These are phyloP conservation scores for Endomychus coccineus DNA, from an alignment of 2,888 invertebrate genomes.

Conservation along the genomic window DNA sequence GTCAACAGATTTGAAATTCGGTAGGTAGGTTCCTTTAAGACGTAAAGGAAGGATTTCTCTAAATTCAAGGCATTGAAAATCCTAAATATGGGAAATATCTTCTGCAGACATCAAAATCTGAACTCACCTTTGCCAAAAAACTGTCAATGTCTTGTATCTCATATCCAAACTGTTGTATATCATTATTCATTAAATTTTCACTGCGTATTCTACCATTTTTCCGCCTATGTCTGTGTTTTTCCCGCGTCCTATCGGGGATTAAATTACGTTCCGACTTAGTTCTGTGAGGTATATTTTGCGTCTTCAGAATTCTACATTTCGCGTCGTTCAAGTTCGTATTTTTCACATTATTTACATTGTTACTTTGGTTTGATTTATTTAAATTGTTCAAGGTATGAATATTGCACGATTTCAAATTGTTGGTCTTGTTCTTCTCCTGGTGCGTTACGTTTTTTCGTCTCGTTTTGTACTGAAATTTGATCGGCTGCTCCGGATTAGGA, in stretches of 20 bases:
- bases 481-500: constrained; percentile 41
- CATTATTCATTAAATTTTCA: constrained; percentile 37
- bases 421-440: constrained; percentile 22
- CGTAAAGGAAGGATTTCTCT: too few relatives aligned
- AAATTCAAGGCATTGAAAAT: too few relatives aligned
- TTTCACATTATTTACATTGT: constrained; percentile 17
- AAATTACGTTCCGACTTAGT: constrained; percentile 51
- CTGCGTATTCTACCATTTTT: constrained; percentile 35
- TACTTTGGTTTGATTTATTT: constrained; percentile 26
- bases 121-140: constrained; percentile 63
- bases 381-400: constrained; percentile 21
- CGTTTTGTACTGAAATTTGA: constrained; percentile 42
- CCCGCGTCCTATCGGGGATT: constrained; percentile 45
- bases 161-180: constrained; percentile 57
- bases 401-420: constrained; percentile 14
- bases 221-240: constrained; percentile 44
- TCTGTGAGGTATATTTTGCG: constrained; percentile 35
- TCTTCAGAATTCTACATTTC: constrained; percentile 27
- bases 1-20: too few relatives aligned
- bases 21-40: too few relatives aligned
- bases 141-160: constrained; percentile 74
- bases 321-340: constrained; percentile 25
- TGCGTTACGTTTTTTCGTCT: constrained; percentile 31
- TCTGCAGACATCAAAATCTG: too few relatives aligned
- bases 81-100: too few relatives aligned